Evolutionary conservation across 2,797 vertebrate genomes (phyloP).

Genomic region (Salarias fasciatus): DNA sequence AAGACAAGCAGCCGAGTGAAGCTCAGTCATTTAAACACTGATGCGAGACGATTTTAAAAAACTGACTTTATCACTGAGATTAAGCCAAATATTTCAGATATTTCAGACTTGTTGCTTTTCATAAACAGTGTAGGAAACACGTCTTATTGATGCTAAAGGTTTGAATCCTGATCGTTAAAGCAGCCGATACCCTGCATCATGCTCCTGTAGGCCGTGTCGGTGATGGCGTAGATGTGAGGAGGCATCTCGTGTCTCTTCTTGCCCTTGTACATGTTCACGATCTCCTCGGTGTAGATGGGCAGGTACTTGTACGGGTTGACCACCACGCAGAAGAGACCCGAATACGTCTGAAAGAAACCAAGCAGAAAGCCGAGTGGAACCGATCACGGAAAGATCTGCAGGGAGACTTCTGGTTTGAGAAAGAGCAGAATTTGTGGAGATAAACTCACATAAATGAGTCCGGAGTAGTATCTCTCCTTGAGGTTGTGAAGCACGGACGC

Average conservation of each 20-base stretch:
- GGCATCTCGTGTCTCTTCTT: conserved; percentile 99
- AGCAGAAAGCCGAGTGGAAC: background rate
- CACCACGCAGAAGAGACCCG: conserved; percentile 97
- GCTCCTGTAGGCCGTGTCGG: conserved; percentile 96
- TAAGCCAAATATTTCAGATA: no score
- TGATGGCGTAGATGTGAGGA: conserved; percentile 98
- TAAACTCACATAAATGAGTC: conserved; percentile 95
- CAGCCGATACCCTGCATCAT: conserved; percentile 95
- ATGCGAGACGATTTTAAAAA: background rate
- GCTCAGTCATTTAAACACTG: background rate
- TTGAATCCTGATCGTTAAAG: no score
- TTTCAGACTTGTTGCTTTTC: no score
- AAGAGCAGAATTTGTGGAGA: background rate
- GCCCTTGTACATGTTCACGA: conserved; percentile 98
- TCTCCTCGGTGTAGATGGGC: conserved; percentile 97
- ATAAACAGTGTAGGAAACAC: no score
- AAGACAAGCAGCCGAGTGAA: background rate
- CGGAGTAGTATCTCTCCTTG: conserved; percentile 98
- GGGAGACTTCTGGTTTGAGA: background rate
- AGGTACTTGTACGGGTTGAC: conserved; percentile 98
- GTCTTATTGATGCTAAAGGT: no score
- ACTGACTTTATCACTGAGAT: no score
- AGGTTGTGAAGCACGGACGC: conserved; percentile 98
- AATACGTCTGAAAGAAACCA: conserved; percentile 87
- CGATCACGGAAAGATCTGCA: no score